These are phyloP conservation scores for Seison nebaliae DNA, from an alignment of 1,140 invertebrate species.

Conservation along the genomic window DNA sequence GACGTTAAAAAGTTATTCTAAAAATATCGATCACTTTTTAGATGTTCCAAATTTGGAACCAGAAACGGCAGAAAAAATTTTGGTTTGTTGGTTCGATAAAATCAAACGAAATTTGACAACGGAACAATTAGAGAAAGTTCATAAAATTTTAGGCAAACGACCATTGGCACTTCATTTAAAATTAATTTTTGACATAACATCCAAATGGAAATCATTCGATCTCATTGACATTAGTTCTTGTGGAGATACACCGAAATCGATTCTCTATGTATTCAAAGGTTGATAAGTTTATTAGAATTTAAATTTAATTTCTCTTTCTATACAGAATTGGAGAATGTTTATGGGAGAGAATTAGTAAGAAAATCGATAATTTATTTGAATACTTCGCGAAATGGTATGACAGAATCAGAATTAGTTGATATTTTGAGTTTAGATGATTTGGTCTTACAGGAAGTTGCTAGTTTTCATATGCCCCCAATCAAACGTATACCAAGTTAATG, in stretches of 20 bases:
- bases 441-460: slow-evolving; percentile 19
- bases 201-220: slow-evolving; percentile 4
- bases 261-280: no score
- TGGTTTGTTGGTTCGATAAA: slow-evolving; percentile 17
- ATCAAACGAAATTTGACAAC: slow-evolving; percentile 15
- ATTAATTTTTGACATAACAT: slow-evolving; percentile 5
- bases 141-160: slow-evolving; percentile 39
- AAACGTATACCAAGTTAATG: slow-evolving; percentile 18
- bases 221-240: no score
- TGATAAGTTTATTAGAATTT: neutral
- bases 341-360: slow-evolving; percentile 17
- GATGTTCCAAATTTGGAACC: slow-evolving; percentile 15
- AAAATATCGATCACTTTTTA: slow-evolving; percentile 14
- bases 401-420: slow-evolving; percentile 21
- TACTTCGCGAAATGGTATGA: slow-evolving; percentile 18
- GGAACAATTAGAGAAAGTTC: slow-evolving; percentile 55
- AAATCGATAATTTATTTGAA: slow-evolving; percentile 47
- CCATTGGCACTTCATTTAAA: slow-evolving; percentile 5
- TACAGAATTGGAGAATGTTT: slow-evolving; percentile 16
- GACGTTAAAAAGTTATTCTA: slow-evolving; percentile 15
- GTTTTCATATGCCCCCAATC: slow-evolving; percentile 15
- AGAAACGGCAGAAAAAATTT: slow-evolving; percentile 17
- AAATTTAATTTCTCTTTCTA: slow-evolving; percentile 6
- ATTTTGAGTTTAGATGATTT: slow-evolving; percentile 22
- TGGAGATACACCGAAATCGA: no score